A percentile compares a stretch with the other conserved stretches of the same genome.
These are phyloP conservation scores for Centruroides sculpturatus DNA, from an alignment of 1,140 invertebrate species.

Conservation along the genomic window DNA sequence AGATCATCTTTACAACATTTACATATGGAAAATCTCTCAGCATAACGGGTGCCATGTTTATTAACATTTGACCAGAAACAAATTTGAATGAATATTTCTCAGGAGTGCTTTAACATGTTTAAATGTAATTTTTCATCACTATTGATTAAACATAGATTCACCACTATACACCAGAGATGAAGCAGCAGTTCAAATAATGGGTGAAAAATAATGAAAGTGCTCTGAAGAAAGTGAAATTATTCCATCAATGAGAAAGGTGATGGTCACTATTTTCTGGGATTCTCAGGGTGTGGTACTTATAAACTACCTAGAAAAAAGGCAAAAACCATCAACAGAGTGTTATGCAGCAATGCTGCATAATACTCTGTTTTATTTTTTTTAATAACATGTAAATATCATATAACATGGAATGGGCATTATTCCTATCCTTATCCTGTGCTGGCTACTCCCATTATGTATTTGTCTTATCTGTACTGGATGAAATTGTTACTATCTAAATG, in stretches of 20 bases:
- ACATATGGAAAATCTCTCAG: not conserved
- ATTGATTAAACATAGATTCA: slow-evolving; percentile 30
- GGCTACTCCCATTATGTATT: too few relatives aligned
- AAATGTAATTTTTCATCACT: slow-evolving; percentile 22
- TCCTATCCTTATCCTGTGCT: too few relatives aligned
- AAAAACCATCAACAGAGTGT: slow-evolving; percentile 13
- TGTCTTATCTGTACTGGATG: too few relatives aligned
- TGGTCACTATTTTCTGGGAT: slow-evolving; percentile 23
- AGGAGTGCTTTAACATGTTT: slow-evolving; percentile 14
- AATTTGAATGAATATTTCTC: not conserved
- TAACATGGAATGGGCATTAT: too few relatives aligned
- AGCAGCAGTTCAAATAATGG: slow-evolving; percentile 27
- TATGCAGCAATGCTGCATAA: slow-evolving; percentile 5
- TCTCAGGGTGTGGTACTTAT: slow-evolving; percentile 16
- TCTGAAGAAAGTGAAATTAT: slow-evolving; percentile 26
- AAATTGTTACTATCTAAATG: too few relatives aligned
- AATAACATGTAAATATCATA: too few relatives aligned
- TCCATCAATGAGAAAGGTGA: slow-evolving; percentile 24
- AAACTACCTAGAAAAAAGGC: slow-evolving; percentile 15
- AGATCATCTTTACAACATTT: too few relatives aligned
- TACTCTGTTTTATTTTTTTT: too few relatives aligned
- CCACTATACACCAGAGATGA: slow-evolving; percentile 26
- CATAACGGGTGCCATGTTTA: not conserved
- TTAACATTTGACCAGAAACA: not conserved
- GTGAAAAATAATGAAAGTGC: slow-evolving; percentile 13